Evolutionary conservation across 2,113 vertebrate genomes (phyloP).

Genomic region (Phalacrocorax pelagicus): DNA sequence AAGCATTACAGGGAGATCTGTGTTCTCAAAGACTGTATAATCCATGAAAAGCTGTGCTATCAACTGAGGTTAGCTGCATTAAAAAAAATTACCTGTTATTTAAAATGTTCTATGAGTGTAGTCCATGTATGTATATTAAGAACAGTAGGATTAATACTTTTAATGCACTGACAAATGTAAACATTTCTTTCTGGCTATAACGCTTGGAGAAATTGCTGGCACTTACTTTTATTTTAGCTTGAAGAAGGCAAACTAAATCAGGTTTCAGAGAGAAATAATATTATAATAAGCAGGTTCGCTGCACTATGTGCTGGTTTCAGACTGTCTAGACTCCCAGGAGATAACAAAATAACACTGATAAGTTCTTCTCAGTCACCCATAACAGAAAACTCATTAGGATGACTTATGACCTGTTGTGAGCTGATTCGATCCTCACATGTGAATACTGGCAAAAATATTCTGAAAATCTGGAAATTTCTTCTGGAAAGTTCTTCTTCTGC

Average conservation of each 20-base stretch:
- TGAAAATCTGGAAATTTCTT: background rate
- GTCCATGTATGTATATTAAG: background rate
- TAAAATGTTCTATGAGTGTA: background rate
- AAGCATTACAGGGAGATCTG: constrained; percentile 47
- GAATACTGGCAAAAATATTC: background rate
- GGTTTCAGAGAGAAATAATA: constrained; percentile 24
- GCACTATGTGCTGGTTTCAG: background rate
- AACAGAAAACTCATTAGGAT: constrained; percentile 53
- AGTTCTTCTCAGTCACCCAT: constrained; percentile 31
- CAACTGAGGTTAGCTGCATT: constrained; percentile 37
- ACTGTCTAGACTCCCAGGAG: constrained; percentile 53
- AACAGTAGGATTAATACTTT: constrained; percentile 26
- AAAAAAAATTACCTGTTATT: constrained; percentile 12
- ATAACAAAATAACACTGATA: constrained; percentile 52
- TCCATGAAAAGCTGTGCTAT: constrained; percentile 62
- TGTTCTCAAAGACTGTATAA: constrained; percentile 56
- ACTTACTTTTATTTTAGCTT: constrained; percentile 54
- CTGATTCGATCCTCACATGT: background rate
- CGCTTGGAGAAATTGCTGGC: background rate
- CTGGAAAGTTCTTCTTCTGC: background rate
- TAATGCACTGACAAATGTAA: constrained; percentile 19
- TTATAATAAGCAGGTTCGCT: constrained; percentile 14
- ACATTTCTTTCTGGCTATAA: constrained; percentile 23
- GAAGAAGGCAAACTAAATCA: constrained; percentile 23
- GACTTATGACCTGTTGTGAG: constrained; percentile 31